Evolutionary conservation across 2,888 invertebrate species (phyloP).

Genomic region (Pilophorus perplexus): DNA sequence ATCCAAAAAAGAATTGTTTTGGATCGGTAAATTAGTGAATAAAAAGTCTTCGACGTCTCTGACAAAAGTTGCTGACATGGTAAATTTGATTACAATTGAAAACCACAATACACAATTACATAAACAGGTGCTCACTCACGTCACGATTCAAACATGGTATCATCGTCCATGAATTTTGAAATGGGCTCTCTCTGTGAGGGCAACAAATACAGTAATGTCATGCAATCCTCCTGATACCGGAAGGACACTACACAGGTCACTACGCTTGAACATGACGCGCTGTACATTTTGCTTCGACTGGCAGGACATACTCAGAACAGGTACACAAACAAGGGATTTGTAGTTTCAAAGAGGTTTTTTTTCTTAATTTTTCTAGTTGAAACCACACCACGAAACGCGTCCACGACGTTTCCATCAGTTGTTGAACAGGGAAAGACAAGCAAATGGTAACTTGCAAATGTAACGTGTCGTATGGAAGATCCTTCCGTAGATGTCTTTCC

Average conservation of each 20-base stretch:
- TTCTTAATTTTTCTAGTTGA: constrained; percentile 33
- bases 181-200: too few species aligned
- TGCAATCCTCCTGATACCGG: too few species aligned
- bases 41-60: constrained; percentile 9
- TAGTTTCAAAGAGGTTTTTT: background rate
- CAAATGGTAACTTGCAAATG: constrained; percentile 33
- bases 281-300: background rate
- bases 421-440: constrained; percentile 33
- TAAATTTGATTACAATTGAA: constrained; percentile 21
- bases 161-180: too few species aligned
- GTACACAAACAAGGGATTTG: background rate
- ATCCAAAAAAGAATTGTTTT: constrained; percentile 35
- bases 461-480: too few species aligned
- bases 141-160: too few species aligned
- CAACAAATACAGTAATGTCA: too few species aligned
- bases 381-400: constrained; percentile 16
- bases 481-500: too few species aligned
- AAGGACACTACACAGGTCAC: too few species aligned
- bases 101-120: too few species aligned
- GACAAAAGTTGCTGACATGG: constrained; percentile 28
- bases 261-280: background rate
- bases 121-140: too few species aligned
- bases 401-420: constrained; percentile 32
- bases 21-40: constrained; percentile 29
- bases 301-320: background rate